These are phyloP conservation scores for Motacilla tschutschensis DNA, from an alignment of 2,113 vertebrate species.

Conservation along the genomic window DNA sequence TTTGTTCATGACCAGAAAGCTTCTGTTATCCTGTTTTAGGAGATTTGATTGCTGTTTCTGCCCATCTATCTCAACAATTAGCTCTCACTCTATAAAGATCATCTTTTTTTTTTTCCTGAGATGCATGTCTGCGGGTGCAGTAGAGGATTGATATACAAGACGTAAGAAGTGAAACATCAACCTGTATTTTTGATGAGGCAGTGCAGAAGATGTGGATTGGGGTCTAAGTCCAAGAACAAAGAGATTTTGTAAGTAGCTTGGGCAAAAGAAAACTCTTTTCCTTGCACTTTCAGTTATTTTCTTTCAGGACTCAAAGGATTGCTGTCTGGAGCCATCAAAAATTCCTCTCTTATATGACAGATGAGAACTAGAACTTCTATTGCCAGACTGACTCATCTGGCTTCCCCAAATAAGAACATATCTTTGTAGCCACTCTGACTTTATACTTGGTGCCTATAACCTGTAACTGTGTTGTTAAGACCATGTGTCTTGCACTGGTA, in stretches of 20 bases:
- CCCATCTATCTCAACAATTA: not conserved
- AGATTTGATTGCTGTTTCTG: not conserved
- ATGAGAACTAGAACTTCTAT: not conserved
- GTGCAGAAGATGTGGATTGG: constrained; percentile 3
- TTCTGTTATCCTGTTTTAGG: not conserved
- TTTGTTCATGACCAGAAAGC: not conserved
- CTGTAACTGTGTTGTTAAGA: not conserved
- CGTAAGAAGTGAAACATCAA: constrained; percentile 17
- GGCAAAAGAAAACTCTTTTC: constrained; percentile 4
- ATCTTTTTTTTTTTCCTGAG: not conserved
- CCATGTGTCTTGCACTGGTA: not conserved
- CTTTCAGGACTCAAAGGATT: not conserved
- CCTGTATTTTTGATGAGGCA: constrained; percentile 46
- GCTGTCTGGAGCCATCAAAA: not conserved
- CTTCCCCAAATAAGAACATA: not conserved
- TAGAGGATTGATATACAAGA: constrained; percentile 14
- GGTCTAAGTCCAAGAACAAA: constrained; percentile 33
- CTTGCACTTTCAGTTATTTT: constrained; percentile 14
- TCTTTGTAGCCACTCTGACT: not conserved
- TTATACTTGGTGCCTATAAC: not conserved
- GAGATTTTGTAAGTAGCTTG: constrained; percentile 19
- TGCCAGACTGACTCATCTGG: not conserved
- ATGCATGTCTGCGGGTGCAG: not conserved
- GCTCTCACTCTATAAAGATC: not conserved
- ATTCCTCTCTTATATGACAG: not conserved